Conservation (phyloP, 2,113 vertebrate genomes). For the Halichoeres trimaculatus region DNA sequence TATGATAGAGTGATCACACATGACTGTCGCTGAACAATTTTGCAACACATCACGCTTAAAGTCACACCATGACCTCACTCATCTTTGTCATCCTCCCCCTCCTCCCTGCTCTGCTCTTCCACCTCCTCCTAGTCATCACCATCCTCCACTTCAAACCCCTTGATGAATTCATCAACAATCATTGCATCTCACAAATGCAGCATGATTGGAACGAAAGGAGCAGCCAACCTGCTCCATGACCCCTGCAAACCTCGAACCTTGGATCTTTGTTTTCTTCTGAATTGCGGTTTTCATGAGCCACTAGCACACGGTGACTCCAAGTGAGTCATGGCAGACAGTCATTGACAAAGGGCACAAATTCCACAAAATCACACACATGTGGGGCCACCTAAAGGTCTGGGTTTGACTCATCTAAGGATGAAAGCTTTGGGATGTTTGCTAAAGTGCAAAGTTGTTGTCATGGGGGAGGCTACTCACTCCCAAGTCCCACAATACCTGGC, state of each 20-base stretch:
- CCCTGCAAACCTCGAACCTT: slow-evolving; percentile 16
- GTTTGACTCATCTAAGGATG: slow-evolving; percentile 35
- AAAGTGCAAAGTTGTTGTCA: slow-evolving; percentile 58
- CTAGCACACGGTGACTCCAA: slow-evolving; percentile 46
- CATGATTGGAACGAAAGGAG: slow-evolving; percentile 2
- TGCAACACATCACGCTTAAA: slow-evolving; percentile 26
- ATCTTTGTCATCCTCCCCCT: slow-evolving; percentile 20
- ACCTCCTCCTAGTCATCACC: slow-evolving; percentile 8
- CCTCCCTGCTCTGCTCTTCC: background rate
- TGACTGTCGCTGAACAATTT: slow-evolving; percentile 18
- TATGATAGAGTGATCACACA: background rate
- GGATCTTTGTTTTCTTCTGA: slow-evolving; percentile 30
- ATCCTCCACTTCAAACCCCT: background rate
- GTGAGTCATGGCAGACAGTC: slow-evolving; percentile 47
- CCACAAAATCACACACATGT: slow-evolving; percentile 1
- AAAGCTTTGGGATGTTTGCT: slow-evolving; percentile 14
- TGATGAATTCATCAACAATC: background rate
- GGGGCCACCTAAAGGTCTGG: slow-evolving; percentile 14
- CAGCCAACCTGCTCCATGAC: background rate
- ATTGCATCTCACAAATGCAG: background rate
- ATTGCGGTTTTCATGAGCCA: slow-evolving; percentile 21
- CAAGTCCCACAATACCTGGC: slow-evolving; percentile 63
- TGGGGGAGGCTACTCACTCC: slow-evolving; percentile 34
- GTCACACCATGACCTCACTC: slow-evolving; percentile 54
- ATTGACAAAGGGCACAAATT: slow-evolving; percentile 28